Base-by-base conservation (phyloP, 2,797 vertebrate genomes). In the Pipistrellus pygmaeus region DNA sequence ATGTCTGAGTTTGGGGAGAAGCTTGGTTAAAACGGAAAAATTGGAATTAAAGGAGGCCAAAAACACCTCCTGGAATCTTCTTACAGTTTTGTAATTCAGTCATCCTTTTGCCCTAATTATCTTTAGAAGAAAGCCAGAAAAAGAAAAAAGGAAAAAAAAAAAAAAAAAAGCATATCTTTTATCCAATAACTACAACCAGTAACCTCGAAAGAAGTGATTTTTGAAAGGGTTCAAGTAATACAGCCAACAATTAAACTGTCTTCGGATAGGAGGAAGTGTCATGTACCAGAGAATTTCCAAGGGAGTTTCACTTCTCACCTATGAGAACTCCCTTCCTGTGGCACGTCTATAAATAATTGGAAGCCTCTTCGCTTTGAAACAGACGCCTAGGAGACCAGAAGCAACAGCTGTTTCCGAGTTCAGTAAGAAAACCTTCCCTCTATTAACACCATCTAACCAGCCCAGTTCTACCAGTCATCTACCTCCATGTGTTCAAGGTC, bases 271-370 rank as follows among this genome's bases (percentile, higher is more conserved):
- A 96, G 95, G 96, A 95, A 96, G 75, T 90, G 35, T 2, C 3
- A 1, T 21, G 64, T 51, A 64, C 23, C 30, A 27, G 69, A 94
- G 87, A 94, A 94, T 92, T 94, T 90, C 75, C 92, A 51, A 66
- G 66, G 92, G 60, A 83, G 44, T 96, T 86, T 83, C 90, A 92
- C 41, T 2, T 62, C 73, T 93, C 82, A 46, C 73, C 90, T 85
- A 23, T 10, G 18, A 12, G 51, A 55, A 9, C 53, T 73, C 75
- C 94, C 90, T 95, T 84, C 66, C 21, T 21, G 30, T 55, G 55
- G 30, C 85, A 57, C 53, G 23, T 62, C 53, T 82, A 95, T 82
- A 95, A 69, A 25, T 35, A 48, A 72, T 2, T 41, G 77, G 46
- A 32, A 92, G 53, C 46, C 27, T 75, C 32, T 91, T 55, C n/a